Base-by-base conservation (phyloP, 2,113 vertebrate species). In the Neolamprologus kungweensis region DNA sequence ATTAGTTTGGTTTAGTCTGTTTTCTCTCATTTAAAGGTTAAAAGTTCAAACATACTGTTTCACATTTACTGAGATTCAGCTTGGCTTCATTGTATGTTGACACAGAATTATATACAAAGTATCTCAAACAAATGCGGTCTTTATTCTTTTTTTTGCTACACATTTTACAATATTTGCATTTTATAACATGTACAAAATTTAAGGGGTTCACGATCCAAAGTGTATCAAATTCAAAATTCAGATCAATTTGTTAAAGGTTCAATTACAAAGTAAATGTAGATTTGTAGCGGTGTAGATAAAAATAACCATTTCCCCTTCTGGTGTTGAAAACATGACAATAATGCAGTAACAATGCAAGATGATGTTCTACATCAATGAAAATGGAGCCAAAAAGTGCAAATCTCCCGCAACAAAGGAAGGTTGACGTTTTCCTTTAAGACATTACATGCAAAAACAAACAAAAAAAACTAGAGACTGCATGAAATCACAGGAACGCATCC, bases 111-210 rank as follows among this genome's bases (percentile, higher is more conserved):
- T 1, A 3, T 6, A 85, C 57, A 86, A 16, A 78, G 37, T 11
- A 10, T 73, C 60, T 57, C 45, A 85, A 90, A 90, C 28, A 91
- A 92, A 85, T 79, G 54, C 31, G 2, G 65, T 4, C 40, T 54
- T 37, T 93, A 47, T 75, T 80, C 8, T 42, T 71, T 31, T 81
- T 55, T 35, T 71, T 51, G 68, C 45, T 89, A 90, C 57, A 92
- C 23, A 82, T 88, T 87, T 90, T 79, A 91, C 88, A 92, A 57
- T 88, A 82, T 92, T 91, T 88, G 75, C 58, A 87, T 86, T 92
- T 91, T 89, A 92, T 92, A 93, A 33, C 78, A 83, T 93, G 90
- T 95, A 95, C 87, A 94, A 96, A 96, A 93, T 85, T 37, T 21
- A 73, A 89, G 86, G 45, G 78, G 87, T 81, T 88, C 21, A 33